Evolutionary conservation across 2,113 vertebrate species (phyloP).

Genomic region (Anarrhichthys ocellatus): DNA sequence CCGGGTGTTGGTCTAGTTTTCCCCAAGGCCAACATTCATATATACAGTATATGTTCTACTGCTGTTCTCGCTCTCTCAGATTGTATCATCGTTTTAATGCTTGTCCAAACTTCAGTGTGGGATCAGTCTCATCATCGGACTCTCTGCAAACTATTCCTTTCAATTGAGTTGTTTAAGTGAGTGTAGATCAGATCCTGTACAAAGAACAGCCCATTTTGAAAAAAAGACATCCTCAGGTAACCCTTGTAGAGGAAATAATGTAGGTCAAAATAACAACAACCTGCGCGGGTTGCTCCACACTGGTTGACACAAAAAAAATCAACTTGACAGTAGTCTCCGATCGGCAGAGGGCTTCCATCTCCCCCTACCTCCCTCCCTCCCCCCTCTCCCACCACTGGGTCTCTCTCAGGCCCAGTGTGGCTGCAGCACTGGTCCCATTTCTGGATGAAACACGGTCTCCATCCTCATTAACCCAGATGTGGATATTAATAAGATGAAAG

Average conservation of each 20-base stretch:
- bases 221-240: slow-evolving; percentile 1
- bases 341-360: slow-evolving; percentile 40
- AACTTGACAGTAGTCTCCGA: slow-evolving; percentile 37
- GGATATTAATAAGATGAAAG: slow-evolving; percentile 85
- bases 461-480: slow-evolving; percentile 87
- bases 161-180: background rate
- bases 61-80: background rate
- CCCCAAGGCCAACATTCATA: too few species aligned
- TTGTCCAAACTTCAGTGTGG: background rate
- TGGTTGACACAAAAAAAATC: slow-evolving; percentile 54
- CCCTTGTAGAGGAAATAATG: slow-evolving; percentile 34
- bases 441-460: slow-evolving; percentile 76
- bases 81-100: too few species aligned
- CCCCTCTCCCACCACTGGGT: slow-evolving; percentile 10
- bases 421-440: slow-evolving; percentile 72
- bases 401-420: slow-evolving; percentile 52
- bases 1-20: background rate
- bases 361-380: background rate
- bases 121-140: background rate
- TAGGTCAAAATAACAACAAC: slow-evolving; percentile 24
- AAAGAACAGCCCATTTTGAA: slow-evolving; percentile 2
- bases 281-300: background rate
- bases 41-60: background rate
- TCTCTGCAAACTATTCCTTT: background rate
- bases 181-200: background rate